Base-by-base conservation (phyloP, 1,140 invertebrate species). In the Caenorhabditis inopinata region DNA sequence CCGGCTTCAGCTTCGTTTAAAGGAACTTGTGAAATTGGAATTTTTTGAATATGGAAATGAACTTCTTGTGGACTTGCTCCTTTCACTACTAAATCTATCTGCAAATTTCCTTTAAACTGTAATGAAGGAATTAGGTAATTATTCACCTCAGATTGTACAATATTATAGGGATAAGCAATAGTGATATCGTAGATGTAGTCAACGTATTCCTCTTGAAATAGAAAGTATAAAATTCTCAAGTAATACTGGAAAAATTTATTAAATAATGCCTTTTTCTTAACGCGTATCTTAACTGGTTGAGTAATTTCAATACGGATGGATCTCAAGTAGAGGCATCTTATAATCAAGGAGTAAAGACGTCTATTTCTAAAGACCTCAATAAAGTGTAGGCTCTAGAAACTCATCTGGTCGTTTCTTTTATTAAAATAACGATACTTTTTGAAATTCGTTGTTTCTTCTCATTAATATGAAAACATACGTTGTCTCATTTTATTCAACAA, bases 121-220 rank as follows among this genome's bases (percentile, higher is more conserved):
- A 32, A 27, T 9, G 5, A 51, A 12, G 0, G 7, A n/a, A 12
- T 73, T 73, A 35, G 32, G 35, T 12, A 9, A n/a, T n/a, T 82
- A 42, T 93, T 91, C 58, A 91, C 84, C 86, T 94, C 93, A 45
- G 91, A 92, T 86, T 93, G 92, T 0, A 93, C 92, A n/a, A 93
- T 90, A 74, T 93, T 92, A 11, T 84, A 76, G 2, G 92, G 92
- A 89, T 94, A 95, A 0, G 91, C 93, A 9, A 95, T 91, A 0
- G 93, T 94, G 74, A 94, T 89, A 89, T 94, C 94, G 86, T 95
- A 95, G 29, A 95, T 90, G 0, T 93, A 93, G 76, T 92, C 90
- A 49, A 94, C 87, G 38, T 92, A 92, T 11, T 91, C 89, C 32
- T 90, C 91, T 85, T 80, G 49, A 89, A 87, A 81, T 11, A 16